Evolutionary conservation across 1,140 invertebrate species (phyloP).

Genomic region (Drosophila parvula): DNA sequence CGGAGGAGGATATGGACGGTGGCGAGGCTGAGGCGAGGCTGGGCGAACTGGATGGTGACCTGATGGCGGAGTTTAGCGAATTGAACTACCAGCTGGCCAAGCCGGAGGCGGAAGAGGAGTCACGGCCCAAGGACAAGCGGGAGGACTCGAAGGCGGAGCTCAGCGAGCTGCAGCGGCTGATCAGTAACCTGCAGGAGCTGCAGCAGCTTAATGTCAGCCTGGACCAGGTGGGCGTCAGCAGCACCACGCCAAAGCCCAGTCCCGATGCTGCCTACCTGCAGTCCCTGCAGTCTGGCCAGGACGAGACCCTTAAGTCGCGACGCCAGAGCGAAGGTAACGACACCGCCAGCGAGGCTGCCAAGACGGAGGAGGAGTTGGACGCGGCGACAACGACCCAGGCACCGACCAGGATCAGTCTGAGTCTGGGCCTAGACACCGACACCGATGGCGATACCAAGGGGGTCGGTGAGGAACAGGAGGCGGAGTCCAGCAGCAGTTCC

Average conservation of each 20-base stretch:
- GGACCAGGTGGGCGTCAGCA: slow-evolving; percentile 54
- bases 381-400: slow-evolving; percentile 41
- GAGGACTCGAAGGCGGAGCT: slow-evolving; percentile 35
- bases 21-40: slow-evolving; percentile 2
- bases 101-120: slow-evolving; percentile 39
- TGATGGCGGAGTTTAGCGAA: slow-evolving; percentile 80
- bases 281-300: slow-evolving; percentile 45
- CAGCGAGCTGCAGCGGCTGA: slow-evolving; percentile 77
- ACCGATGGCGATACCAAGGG: slow-evolving; percentile 27
- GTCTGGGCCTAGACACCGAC: slow-evolving; percentile 39
- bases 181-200: slow-evolving; percentile 77
- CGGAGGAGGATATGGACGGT: slow-evolving; percentile 7
- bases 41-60: slow-evolving; percentile 66
- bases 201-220: slow-evolving; percentile 84
- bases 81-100: slow-evolving; percentile 78
- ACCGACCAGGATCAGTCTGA: slow-evolving; percentile 59
- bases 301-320: slow-evolving; percentile 55
- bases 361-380: slow-evolving; percentile 3
- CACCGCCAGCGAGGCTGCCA: background rate
- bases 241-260: background rate
- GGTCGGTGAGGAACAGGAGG: background rate
- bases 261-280: slow-evolving; percentile 67
- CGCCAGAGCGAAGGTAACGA: slow-evolving; percentile 55
- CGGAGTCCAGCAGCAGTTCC: slow-evolving; percentile 1
- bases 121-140: slow-evolving; percentile 8